A percentile compares a stretch with the other conserved stretches of the same genome.
These are phyloP conservation scores for Sandelia bainsii DNA, from an alignment of 2,797 vertebrate genomes.

Conservation along the genomic window DNA sequence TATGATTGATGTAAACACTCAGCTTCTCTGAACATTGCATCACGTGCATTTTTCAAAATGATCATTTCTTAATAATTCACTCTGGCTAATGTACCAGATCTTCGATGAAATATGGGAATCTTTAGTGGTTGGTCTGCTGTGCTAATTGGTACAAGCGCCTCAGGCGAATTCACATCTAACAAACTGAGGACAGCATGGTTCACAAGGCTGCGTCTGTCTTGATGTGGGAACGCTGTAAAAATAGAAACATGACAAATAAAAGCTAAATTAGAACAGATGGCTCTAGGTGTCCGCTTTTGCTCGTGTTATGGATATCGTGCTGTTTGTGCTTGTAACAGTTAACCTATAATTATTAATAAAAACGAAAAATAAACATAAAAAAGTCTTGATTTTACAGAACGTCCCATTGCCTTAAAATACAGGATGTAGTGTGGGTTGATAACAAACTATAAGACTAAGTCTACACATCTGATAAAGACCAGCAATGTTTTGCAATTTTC, in stretches of 20 bases:
- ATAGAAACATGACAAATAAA: conserved; percentile 49
- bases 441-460: not conserved
- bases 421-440: conserved; percentile 6
- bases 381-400: conserved; percentile 9
- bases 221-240: conserved; percentile 22
- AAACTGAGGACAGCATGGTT: conserved; percentile 51
- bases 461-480: not conserved
- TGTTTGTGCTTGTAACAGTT: conserved; percentile 3
- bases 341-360: not conserved
- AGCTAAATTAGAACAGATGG: conserved; percentile 47
- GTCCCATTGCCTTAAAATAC: conserved; percentile 14
- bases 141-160: conserved; percentile 76
- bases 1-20: conserved; percentile 24
- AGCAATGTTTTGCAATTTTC: conserved; percentile 10
- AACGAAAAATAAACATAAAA: not conserved
- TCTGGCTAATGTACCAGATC: conserved; percentile 62
- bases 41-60: conserved; percentile 27
- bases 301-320: not conserved
- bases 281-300: not conserved
- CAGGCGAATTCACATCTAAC: conserved; percentile 51
- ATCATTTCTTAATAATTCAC: conserved; percentile 56
- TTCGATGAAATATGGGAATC: conserved; percentile 67
- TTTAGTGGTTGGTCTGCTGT: conserved; percentile 60
- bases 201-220: conserved; percentile 40
- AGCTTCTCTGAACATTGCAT: conserved; percentile 24